Base-by-base conservation (phyloP, 2,888 invertebrate species). In the Cheiracanthium punctorium region DNA sequence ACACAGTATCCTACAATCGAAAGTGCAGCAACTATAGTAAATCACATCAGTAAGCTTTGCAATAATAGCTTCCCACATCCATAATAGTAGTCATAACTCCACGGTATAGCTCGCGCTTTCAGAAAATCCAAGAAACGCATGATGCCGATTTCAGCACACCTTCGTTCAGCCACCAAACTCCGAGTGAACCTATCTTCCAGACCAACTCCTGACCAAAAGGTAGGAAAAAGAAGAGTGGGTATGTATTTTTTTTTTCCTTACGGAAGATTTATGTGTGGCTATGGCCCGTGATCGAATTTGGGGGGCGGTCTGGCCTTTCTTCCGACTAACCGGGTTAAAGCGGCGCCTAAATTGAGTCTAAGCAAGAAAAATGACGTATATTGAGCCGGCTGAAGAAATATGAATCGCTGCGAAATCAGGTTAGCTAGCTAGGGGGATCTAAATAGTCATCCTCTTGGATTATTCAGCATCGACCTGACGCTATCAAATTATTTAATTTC, bases 401-500 rank as follows among this genome's bases (percentile, higher is more conserved):
- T 85, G 84, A 88, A 85, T 80, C 69, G 52, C 70, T 80, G 72
- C 43, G 76, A 82, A 89, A 88, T 86, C 88, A 84, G 84, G 84
- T 84, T 84, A 84, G 84, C 84, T 79, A 24, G 71, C 72, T 65
- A 72, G 79, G 84, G 86, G 84, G 86, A 87, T 80, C 86, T 80
- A 80, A 81, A 87, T 81, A 87, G 86, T 81, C 80, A 77, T 81
- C 86, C 76, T 67, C 80, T 86, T 58, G 86, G 86, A 81, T 87
- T 87, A 87, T 87, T 87, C 86, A 87, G 73, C 86, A 87, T 87
- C 86, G 86, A 87, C 86, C 86, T 81, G 79, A 75, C 86, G 81
- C 86, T 88, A 89, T 89, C 88, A 88, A 89, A 89, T 89, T 89
- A 89, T 89, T 89, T 89, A 89, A 89, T 89, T 89, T 89, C 87